Conservation (phyloP, 2,888 invertebrate genomes). For the Baronia brevicornis region DNA sequence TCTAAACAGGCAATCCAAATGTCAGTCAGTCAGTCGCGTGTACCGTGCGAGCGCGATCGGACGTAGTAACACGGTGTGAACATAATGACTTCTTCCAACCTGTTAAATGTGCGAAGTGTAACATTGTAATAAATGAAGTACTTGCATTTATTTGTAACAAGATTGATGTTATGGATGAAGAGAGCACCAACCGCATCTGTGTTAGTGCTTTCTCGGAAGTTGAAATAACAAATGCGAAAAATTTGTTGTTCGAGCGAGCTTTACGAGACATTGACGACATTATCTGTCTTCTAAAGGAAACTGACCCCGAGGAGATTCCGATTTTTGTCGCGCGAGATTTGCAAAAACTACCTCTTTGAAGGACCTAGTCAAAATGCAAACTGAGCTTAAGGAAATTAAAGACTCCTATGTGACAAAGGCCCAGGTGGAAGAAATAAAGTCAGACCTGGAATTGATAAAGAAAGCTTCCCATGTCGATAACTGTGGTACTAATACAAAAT, state of each 20-base stretch:
- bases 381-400: constrained; percentile 11
- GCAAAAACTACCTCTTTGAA: constrained; percentile 17
- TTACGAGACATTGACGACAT: constrained; percentile 19
- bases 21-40: too few species aligned
- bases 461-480: constrained; percentile 6
- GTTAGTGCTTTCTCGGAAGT: constrained; percentile 15
- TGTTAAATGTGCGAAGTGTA: constrained; percentile 5
- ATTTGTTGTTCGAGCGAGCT: constrained; percentile 15
- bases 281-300: constrained; percentile 12
- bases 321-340: constrained; percentile 17
- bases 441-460: constrained; percentile 10
- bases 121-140: constrained; percentile 5
- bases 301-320: constrained; percentile 16
- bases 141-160: constrained; percentile 13
- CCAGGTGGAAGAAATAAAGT: constrained; percentile 7
- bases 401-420: constrained; percentile 11
- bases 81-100: too few species aligned
- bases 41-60: too few species aligned
- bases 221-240: constrained; percentile 17
- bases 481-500: constrained; percentile 7
- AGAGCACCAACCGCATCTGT: constrained; percentile 14
- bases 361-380: constrained; percentile 12
- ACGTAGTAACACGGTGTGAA: too few species aligned
- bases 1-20: too few species aligned
- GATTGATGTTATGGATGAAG: constrained; percentile 16